phyloP scores from a whole-genome alignment of 2,113 vertebrate species.

The Podocnemis expansa region DNA sequence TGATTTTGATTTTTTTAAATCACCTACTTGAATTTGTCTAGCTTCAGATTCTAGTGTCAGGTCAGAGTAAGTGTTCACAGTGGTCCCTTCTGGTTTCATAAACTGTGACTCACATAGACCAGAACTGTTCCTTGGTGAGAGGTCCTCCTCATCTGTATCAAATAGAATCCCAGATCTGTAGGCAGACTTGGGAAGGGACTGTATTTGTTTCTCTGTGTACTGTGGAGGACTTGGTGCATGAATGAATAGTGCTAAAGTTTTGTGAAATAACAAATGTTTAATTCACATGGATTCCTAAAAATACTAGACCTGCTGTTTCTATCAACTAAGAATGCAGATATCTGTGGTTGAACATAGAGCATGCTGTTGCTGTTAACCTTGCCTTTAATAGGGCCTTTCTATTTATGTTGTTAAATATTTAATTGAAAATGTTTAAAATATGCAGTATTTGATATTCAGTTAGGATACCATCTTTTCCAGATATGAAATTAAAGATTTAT shows the following conservation, averaged over 20 bases:
- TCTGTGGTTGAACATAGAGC: neutral
- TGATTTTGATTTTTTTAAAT: too few relatives aligned
- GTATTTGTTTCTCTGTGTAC: neutral
- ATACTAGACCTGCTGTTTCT: rapidly evolving
- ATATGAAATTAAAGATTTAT: constrained; percentile 96
- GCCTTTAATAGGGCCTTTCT: neutral
- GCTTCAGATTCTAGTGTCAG: neutral
- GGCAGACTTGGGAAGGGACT: neutral
- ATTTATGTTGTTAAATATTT: neutral
- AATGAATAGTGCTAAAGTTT: neutral
- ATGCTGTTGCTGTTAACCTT: neutral
- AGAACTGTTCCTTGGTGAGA: neutral
- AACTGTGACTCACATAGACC: neutral
- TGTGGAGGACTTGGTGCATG: neutral
- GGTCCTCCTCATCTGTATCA: neutral
- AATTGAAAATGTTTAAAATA: neutral
- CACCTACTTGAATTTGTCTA: neutral
- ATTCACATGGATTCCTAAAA: neutral
- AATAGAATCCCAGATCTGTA: neutral
- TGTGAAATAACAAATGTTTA: neutral
- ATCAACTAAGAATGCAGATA: neutral
- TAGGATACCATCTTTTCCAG: constrained; percentile 74
- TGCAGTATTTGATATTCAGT: constrained; percentile 38
- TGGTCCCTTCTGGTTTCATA: neutral
- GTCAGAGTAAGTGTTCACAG: neutral